A percentile compares a stretch with the other conserved stretches of the same genome.
phyloP scores from a whole-genome alignment of 2,797 vertebrate genomes.

The Coregonus suidteri region DNA sequence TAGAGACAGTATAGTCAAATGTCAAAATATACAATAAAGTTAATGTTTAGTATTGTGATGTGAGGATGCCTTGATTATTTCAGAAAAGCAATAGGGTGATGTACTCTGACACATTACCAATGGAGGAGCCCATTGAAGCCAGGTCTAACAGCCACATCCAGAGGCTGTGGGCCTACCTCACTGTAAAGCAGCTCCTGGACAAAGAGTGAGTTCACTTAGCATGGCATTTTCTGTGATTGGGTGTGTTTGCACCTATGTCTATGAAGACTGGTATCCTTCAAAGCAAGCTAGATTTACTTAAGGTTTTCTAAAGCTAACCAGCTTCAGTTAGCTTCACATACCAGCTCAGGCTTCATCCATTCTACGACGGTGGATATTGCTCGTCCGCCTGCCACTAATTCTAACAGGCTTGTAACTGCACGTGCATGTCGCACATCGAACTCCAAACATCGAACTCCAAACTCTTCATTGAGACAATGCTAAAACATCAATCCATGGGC shows the following conservation, averaged over 20 bases:
- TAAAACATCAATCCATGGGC: too few species aligned
- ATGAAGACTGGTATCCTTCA: too few species aligned
- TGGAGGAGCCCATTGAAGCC: slow-evolving; percentile 14
- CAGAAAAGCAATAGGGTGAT: slow-evolving; percentile 55
- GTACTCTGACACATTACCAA: slow-evolving; percentile 46
- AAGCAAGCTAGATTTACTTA: too few species aligned
- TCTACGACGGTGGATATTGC: too few species aligned
- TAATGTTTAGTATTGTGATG: neutral
- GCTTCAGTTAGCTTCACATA: too few species aligned
- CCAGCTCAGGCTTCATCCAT: too few species aligned
- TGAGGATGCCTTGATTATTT: neutral
- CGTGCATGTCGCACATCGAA: too few species aligned
- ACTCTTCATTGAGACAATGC: too few species aligned
- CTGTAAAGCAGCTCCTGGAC: slow-evolving; percentile 80
- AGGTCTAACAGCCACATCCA: slow-evolving; percentile 57
- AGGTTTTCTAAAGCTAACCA: too few species aligned
- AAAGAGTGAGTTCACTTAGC: slow-evolving; percentile 66
- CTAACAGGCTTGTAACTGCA: too few species aligned
- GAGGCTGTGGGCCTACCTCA: slow-evolving; percentile 82
- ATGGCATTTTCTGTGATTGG: neutral
- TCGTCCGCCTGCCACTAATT: too few species aligned
- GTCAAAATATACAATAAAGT: neutral
- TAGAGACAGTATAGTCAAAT: neutral
- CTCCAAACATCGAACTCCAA: too few species aligned
- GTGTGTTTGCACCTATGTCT: neutral